Evolutionary conservation across 2,113 vertebrate genomes (phyloP).

Genomic region (Sander lucioperca): DNA sequence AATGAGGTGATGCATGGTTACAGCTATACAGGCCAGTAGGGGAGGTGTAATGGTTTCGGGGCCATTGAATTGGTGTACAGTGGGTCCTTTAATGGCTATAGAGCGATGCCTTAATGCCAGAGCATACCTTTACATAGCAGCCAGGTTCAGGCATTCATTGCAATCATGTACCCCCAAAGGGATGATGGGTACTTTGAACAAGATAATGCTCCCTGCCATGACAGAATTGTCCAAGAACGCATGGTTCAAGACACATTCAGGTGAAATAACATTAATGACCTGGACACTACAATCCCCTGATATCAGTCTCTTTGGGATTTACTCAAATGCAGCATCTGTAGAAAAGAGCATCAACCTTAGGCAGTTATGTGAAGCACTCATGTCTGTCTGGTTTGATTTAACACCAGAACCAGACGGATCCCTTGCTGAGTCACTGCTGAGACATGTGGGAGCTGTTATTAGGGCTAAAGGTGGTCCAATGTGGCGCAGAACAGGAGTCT

Average conservation of each 20-base stretch:
- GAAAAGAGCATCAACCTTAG: slow-evolving; percentile 13
- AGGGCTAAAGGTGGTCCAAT: neutral
- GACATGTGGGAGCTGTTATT: slow-evolving; percentile 13
- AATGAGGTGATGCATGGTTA: slow-evolving; percentile 65
- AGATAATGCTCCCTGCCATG: slow-evolving; percentile 38
- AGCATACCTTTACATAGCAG: slow-evolving; percentile 54
- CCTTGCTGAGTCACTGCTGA: slow-evolving; percentile 8
- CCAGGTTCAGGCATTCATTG: slow-evolving; percentile 43
- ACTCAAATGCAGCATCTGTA: slow-evolving; percentile 33
- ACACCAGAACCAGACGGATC: neutral
- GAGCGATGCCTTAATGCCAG: slow-evolving; percentile 52
- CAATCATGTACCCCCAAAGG: slow-evolving; percentile 48
- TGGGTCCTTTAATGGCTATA: slow-evolving; percentile 49
- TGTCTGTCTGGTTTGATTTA: slow-evolving; percentile 34
- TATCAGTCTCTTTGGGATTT: slow-evolving; percentile 22
- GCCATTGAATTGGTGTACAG: slow-evolving; percentile 58
- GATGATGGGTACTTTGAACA: slow-evolving; percentile 50
- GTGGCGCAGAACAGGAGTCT: neutral
- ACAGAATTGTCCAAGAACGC: slow-evolving; percentile 43
- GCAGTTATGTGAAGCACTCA: slow-evolving; percentile 11
- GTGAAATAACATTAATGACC: slow-evolving; percentile 39
- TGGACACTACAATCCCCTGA: slow-evolving; percentile 28
- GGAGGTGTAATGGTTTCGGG: slow-evolving; percentile 53
- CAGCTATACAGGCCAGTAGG: slow-evolving; percentile 40
- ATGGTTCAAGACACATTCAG: slow-evolving; percentile 46